Evolutionary conservation across 1,140 invertebrate species (phyloP).

Genomic region (Panulirus ornatus): DNA sequence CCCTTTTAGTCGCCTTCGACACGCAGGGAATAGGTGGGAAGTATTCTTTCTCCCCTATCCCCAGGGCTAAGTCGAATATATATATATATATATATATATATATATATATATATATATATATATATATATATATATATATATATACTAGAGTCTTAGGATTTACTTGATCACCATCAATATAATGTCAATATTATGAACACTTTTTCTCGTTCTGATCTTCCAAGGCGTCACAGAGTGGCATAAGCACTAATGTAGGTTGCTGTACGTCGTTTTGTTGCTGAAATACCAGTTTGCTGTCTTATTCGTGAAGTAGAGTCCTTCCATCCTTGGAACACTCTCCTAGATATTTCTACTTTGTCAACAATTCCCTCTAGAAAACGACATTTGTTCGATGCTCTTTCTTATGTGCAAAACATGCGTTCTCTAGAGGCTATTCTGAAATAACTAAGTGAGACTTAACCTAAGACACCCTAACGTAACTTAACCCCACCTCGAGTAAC

Average conservation of each 20-base stretch:
- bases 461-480: too few relatives aligned
- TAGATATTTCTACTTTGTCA: background rate
- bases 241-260: background rate
- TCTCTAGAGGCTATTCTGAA: too few relatives aligned
- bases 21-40: background rate
- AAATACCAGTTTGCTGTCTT: background rate
- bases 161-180: background rate
- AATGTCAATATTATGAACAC: background rate
- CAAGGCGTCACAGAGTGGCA: background rate
- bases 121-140: conserved; percentile 39
- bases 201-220: too few relatives aligned
- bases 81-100: conserved; percentile 29
- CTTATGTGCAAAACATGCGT: too few relatives aligned
- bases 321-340: background rate
- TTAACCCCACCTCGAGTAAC: too few relatives aligned
- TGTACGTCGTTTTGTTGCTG: background rate
- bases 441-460: too few relatives aligned
- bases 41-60: too few relatives aligned
- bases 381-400: too few relatives aligned
- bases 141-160: background rate
- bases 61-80: background rate
- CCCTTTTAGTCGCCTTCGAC: too few relatives aligned
- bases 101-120: conserved; percentile 40
- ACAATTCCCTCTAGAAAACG: background rate
- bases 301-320: background rate